These are phyloP conservation scores for Chelidonichthys spinosus DNA, from an alignment of 2,797 vertebrate genomes.

Conservation along the genomic window DNA sequence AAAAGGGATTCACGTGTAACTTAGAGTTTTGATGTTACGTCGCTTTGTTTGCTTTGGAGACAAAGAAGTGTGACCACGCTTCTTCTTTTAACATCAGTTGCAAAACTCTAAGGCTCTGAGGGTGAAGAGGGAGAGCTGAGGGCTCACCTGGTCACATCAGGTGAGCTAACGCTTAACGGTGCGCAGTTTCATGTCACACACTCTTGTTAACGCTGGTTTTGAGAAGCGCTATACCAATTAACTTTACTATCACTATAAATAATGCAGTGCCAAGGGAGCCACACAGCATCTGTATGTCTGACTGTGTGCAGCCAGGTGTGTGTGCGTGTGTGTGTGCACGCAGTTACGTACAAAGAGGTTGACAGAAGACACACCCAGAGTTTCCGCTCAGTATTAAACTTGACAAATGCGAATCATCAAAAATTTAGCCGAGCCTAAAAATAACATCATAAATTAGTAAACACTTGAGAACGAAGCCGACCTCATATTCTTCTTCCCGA, in stretches of 20 bases:
- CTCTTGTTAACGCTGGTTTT: neutral
- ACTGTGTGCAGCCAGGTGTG: conserved; percentile 1
- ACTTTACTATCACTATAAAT: neutral
- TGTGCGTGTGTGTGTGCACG: neutral
- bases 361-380: conserved; percentile 56
- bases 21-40: conserved; percentile 5
- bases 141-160: conserved; percentile 21
- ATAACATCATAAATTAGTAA: conserved; percentile 82
- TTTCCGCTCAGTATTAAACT: conserved; percentile 72
- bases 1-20: conserved; percentile 1
- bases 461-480: conserved; percentile 46
- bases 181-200: neutral
- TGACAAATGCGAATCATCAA: conserved; percentile 78
- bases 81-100: neutral
- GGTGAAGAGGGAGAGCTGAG: conserved; percentile 11
- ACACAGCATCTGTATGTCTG: neutral
- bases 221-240: neutral
- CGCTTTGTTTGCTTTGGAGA: neutral
- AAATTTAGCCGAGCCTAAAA: conserved; percentile 78
- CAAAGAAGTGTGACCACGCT: neutral
- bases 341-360: conserved; percentile 25
- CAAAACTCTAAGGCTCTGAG: conserved; percentile 14
- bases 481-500: conserved; percentile 58
- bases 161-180: conserved; percentile 3
- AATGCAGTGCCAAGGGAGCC: neutral